Conservation (phyloP, 2,888 invertebrate species). For the Dolichomitus sp. region DNA sequence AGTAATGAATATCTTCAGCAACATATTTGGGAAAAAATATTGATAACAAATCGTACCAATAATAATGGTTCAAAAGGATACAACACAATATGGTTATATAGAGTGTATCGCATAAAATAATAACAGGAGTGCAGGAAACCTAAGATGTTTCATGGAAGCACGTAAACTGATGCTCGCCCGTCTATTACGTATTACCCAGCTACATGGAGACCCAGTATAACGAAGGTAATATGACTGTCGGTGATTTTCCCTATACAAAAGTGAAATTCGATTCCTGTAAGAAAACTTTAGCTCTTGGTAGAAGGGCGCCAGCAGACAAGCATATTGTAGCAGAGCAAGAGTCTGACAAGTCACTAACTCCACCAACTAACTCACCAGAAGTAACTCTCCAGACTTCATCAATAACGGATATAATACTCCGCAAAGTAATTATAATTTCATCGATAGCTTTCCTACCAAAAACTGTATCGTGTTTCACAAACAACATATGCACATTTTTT, state of each 20-base stretch:
- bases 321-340: neutral
- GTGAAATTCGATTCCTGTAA: conserved; percentile 76
- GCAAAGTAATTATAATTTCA: conserved; percentile 15
- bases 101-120: conserved; percentile 42
- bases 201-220: conserved; percentile 47
- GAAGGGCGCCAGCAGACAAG: neutral
- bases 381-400: conserved; percentile 47
- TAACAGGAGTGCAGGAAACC: conserved; percentile 18
- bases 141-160: conserved; percentile 22
- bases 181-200: conserved; percentile 10
- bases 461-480: neutral
- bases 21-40: conserved; percentile 26
- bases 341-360: conserved; percentile 28
- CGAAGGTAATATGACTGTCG: conserved; percentile 64
- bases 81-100: neutral
- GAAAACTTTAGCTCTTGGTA: conserved; percentile 73
- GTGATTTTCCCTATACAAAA: conserved; percentile 49
- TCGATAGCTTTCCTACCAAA: conserved; percentile 1
- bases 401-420: conserved; percentile 30
- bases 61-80: conserved; percentile 35
- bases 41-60: conserved; percentile 33
- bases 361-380: conserved; percentile 20
- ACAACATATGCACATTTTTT: neutral
- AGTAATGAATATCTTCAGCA: conserved; percentile 2
- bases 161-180: conserved; percentile 19